Evolutionary conservation across 2,888 invertebrate genomes (phyloP), one percentile per base, ranked within the genome.

Genomic region (Baccha elongata): DNA sequence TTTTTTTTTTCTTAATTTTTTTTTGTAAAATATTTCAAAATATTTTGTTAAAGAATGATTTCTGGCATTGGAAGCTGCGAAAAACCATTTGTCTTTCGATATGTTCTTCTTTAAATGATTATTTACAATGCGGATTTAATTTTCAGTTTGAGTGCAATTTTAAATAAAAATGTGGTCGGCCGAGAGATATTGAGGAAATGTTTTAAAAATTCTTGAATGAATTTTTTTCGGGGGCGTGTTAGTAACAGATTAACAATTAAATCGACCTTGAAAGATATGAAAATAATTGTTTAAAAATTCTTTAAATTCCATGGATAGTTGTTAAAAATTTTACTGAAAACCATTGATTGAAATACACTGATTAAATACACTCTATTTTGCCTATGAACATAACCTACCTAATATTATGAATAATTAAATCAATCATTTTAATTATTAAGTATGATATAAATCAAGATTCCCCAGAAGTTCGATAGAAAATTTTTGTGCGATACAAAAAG

Each of bases 11-110:
- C 4, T 29, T n/a, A 1, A 1, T 21, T 5, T 8, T 58, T 58
- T 40, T 21, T 11, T 8, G 21, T 10, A 40, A 62, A 35, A 53
- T 58, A 55, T 80, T 69, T 69, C 55, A 55, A 74, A 80, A 79
- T 80, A 80, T 80, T 81, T 75, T 74, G 64, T 37, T 40, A 65
- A 58, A n/a, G 50, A 55, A 80, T 69, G 55, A 68, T 68, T 69
- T 80, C 64, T 64, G 50, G 64, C 64, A 67, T 26, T 52, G 58
- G 35, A 50, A 21, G 58, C 73, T 79, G 79, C 37, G 80, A 81
- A 48, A 60, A 58, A 15, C 37, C 58, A 81, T 81, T 81, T 75
- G 50, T 75, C 75, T 75, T 55, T 81, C 75, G 64, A 65, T 69
- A 29, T 15, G 42, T 48, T 62, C 7, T 58, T 48, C 17, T 64